Conservation (phyloP, 2,797 vertebrate species). For the Balearica regulorum region DNA sequence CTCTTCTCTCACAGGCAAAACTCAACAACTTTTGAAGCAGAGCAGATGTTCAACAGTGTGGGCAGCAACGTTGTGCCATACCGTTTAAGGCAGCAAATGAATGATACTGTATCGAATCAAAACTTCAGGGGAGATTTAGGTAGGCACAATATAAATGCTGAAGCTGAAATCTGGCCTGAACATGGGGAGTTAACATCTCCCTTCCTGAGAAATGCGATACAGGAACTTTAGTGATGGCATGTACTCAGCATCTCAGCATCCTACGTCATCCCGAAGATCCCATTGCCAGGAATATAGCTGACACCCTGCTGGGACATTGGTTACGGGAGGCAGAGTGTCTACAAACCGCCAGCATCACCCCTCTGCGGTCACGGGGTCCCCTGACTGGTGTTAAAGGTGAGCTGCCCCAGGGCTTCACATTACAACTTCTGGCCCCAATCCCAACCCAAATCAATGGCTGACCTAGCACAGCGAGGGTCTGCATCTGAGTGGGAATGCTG, state of each 20-base stretch:
- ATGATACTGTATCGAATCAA: neutral
- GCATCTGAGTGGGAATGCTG: rapidly evolving
- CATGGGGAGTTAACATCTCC: neutral
- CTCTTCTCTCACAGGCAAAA: neutral
- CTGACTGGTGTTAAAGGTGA: neutral
- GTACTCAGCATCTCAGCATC: neutral
- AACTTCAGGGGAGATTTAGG: conserved; percentile 35
- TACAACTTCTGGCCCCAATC: neutral
- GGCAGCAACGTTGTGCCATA: neutral
- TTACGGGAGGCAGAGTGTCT: neutral
- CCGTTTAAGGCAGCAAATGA: neutral
- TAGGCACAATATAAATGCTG: neutral
- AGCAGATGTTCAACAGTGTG: neutral
- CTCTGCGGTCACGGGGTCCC: rapidly evolving
- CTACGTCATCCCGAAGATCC: neutral
- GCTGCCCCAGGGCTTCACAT: neutral
- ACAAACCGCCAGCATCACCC: neutral
- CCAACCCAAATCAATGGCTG: neutral
- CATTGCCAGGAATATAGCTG: neutral
- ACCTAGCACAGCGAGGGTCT: rapidly evolving
- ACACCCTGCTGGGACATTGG: neutral
- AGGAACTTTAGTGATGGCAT: neutral
- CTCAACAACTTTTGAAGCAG: neutral
- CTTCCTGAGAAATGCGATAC: neutral
- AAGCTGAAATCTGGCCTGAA: conserved; percentile 15